Evolutionary conservation across 30 jellyfish, hydroid and myxozoan species (phyloP), one percentile per base, ranked within the genome.

Genomic region (Pelagia noctiluca): DNA sequence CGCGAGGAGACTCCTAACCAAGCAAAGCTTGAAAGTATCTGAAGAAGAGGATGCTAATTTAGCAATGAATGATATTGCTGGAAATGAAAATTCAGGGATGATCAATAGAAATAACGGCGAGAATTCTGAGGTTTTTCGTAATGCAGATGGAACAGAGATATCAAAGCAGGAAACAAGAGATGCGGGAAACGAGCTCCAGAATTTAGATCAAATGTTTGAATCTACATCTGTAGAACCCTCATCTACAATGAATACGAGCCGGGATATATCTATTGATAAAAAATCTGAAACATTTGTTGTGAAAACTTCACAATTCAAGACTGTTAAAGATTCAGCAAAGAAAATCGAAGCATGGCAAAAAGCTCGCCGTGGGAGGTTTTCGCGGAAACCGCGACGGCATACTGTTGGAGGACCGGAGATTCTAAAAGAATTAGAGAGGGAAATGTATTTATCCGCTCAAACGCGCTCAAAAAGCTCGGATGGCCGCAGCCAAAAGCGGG

Each of bases 381-480:
- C 76, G 22, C 89, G 96, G 37, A 75, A 76, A 57, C 90, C 87
- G n/a, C 79, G 96, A 8, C 76, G 96, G 47, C 88, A 77, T 49
- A 86, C 96, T 18, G 87, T 86, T 26, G 96, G 89, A 4, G 71
- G 47, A 2, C 34, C 85, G 26, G 69, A 76, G 34, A 31, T 86
- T 8, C 57, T 53, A 50, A 49, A 66, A 1, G 75, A 75, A 22
- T 22, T 64, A 8, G 53, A 31, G 0, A 35, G 36, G 32, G 89
- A 50, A n/a, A 71, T 34, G 24, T 5, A 3, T 31, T 26, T 5
- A 22, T 33, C 71, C 5, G 47, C 48, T 36, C 62, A 61, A 36
- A n/a, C 78, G 60, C 63, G 81, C 7, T 83, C 86, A 0, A 71
- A 67, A 49, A 52, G 80, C 13, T 38, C 84, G 3, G 78, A 57